Evolutionary conservation across 2,113 vertebrate species (phyloP), one percentile per base, ranked within the genome.

Genomic region (Anseranas semipalmata): DNA sequence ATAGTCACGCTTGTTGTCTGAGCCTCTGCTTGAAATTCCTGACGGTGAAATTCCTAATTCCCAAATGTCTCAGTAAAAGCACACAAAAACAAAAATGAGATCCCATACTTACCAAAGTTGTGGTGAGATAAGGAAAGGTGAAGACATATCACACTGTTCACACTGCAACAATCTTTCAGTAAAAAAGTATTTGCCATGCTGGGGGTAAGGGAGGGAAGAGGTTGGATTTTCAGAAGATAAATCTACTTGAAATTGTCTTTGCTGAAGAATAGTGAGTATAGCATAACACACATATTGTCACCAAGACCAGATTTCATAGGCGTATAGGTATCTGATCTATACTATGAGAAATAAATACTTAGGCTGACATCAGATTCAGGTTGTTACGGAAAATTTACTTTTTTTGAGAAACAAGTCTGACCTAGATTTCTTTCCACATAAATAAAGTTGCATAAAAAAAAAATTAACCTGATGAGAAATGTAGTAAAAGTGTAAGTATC

Each of bases 401-500:
- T 58, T 58, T 79, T 62, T 75, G 48, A 93, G 65, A 76, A 93
- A 72, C 76, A 93, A 76, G 17, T 17, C 50, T 90, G 56, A 45
- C 52, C 60, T 76, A 82, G 39, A 87, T 96, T 93, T 93, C 60
- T 35, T 86, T 92, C n/a, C 66, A 82, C 60, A 71, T 72, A 81
- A 88, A 71, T 37, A 33, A 72, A 86, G 33, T 53, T 75, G 27
- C 62, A 93, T 72, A 72, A 93, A 92, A 73, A 37, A 83, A 63
- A 85, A 94, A 58, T 89, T 86, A 82, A 68, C 32, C 45, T 87
- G 21, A 58, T 90, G 73, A 94, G 73, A 87, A 93, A 93, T 0
- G 6, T 25, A 72, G 19, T 13, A 35, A 19, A 52, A 89, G 18
- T 66, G 15, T 79, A 87, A 82, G 50, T 48, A 87, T 87, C 82